Base-by-base conservation (phyloP, 2,113 vertebrate genomes). In the Bungarus multicinctus region DNA sequence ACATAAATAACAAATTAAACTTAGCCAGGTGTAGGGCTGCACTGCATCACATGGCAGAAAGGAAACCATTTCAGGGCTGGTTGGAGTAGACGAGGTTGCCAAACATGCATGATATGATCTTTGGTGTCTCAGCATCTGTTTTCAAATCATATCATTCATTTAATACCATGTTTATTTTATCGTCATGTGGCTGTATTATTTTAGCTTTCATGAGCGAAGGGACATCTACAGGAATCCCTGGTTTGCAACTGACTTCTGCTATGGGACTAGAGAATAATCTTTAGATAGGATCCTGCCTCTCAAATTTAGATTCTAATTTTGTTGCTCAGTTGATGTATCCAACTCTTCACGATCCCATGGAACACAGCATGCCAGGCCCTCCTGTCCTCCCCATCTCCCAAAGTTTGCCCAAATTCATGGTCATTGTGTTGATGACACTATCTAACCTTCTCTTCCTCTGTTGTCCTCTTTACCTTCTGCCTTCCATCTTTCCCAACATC, bases 1-100 rank as follows among this genome's bases (percentile, higher is more conserved):
- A 98, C 98, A 98, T 98, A 98, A 98, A 98, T 98, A 98, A 98
- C 98, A 98, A 98, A 98, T 98, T 98, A 98, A 98, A 98, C 96
- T 95, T 97, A 98, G 98, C 97, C 97, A 98, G 98, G 97, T 98
- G 98, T 97, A 97, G 98, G 97, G 97, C 96, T 97, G 94, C 69
- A 94, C 96, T 0, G 89, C 91, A 93, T 95, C 95, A 94, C 95
- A 96, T 96, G 96, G 85, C 94, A 96, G 97, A 97, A 95, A 97
- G 97, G 97, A 95, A 97, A 94, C 96, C 96, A 97, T 96, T 95
- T 94, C 94, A 93, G 89, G 93, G 93, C 94, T 94, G 89, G 92
- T 96, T 93, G 96, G 96, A 14, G 0, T 97, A 96, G 97, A 96
- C 97, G 95, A 97, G 7, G 96, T 96, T 96, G 95, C 93, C 97